phyloP scores from a whole-genome alignment of 2,888 invertebrate species.

The Eilema griseolum region DNA sequence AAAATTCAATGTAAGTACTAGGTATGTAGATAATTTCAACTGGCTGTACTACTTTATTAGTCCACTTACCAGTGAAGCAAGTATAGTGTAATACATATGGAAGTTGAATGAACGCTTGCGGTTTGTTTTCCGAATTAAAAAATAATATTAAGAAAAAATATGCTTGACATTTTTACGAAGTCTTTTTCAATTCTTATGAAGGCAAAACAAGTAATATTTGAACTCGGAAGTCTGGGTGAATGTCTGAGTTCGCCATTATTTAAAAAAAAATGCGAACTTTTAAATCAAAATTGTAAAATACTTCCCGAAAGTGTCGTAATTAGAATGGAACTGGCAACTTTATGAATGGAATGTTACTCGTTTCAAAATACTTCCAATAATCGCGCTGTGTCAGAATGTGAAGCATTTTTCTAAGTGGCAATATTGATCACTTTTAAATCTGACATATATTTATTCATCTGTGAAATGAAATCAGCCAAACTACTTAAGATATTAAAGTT shows the following conservation, averaged over 20 bases:
- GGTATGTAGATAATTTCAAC: not conserved
- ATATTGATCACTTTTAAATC: not conserved
- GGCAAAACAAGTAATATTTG: not conserved
- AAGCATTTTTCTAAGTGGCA: not conserved
- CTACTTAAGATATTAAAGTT: no score
- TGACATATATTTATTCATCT: not conserved
- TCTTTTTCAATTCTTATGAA: not conserved
- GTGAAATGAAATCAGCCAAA: not conserved
- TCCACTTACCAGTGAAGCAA: not conserved
- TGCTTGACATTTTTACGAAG: not conserved
- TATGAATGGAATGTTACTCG: not conserved
- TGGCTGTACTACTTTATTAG: not conserved
- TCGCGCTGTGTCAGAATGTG: not conserved
- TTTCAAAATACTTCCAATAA: not conserved
- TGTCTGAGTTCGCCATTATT: no score
- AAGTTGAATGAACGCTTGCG: conserved; percentile 1
- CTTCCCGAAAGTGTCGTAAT: not conserved
- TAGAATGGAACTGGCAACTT: not conserved
- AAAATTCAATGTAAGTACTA: no score
- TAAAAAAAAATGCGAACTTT: no score
- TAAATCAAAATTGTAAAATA: not conserved
- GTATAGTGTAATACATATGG: not conserved
- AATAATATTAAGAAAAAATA: no score
- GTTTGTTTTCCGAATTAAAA: no score
- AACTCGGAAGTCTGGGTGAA: no score